A percentile compares a stretch with the other conserved stretches of the same genome.
Conservation (phyloP, 2,113 vertebrate genomes). For the Megatriorchis doriae region DNA sequence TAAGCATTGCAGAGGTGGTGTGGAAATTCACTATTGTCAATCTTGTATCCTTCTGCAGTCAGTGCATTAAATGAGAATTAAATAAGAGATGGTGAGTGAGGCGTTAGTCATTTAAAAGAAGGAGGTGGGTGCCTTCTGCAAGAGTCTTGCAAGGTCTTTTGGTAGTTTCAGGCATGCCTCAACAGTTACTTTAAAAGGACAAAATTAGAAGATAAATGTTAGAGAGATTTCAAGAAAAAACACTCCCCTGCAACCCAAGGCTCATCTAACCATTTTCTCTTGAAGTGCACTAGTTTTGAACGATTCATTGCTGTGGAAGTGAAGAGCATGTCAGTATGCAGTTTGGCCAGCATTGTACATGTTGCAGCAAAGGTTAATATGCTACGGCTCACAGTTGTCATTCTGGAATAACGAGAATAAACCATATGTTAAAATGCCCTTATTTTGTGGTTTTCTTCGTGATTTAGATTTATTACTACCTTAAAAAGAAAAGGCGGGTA, state of each 20-base stretch:
- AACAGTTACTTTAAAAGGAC: not conserved
- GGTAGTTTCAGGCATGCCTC: not conserved
- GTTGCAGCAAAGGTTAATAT: not conserved
- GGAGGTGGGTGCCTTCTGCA: not conserved
- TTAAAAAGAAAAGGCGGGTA: not conserved
- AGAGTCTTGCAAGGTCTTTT: not conserved
- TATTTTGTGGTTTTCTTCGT: not conserved
- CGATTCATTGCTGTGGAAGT: not conserved
- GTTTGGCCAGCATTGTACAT: not conserved
- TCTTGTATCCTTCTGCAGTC: not conserved
- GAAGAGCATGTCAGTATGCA: accelerated
- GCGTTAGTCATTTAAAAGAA: not conserved
- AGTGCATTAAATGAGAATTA: not conserved
- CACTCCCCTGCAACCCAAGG: not conserved
- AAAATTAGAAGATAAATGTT: not conserved
- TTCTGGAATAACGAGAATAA: not conserved
- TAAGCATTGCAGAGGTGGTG: not conserved
- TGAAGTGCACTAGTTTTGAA: not conserved
- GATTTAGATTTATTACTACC: not conserved
- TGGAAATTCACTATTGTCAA: not conserved
- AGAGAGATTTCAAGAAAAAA: not conserved
- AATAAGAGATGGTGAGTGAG: not conserved
- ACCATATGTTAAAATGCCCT: not conserved
- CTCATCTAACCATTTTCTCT: not conserved
- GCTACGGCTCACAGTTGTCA: not conserved